These are phyloP conservation scores for Drosophila neotestacea DNA, from an alignment of 2,888 invertebrate genomes.

Conservation along the genomic window DNA sequence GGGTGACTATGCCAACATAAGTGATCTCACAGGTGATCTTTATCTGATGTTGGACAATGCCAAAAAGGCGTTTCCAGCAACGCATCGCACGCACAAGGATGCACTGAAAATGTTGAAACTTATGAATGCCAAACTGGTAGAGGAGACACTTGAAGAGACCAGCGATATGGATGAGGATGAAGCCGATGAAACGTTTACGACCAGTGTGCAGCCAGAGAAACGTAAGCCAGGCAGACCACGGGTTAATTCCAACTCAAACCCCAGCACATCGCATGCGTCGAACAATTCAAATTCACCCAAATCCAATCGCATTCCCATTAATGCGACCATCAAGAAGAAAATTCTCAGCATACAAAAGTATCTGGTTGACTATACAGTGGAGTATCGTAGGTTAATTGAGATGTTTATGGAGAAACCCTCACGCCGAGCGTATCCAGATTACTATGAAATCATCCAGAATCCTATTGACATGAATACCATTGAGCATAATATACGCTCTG, in stretches of 20 bases:
- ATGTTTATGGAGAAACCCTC: constrained; percentile 99
- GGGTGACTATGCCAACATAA: constrained; percentile 93
- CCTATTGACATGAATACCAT: constrained; percentile 98
- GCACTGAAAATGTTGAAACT: constrained; percentile 93
- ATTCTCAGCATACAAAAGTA: constrained; percentile 92
- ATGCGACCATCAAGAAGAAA: constrained; percentile 89
- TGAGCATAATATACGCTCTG: constrained; percentile 94
- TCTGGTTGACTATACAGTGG: constrained; percentile 89
- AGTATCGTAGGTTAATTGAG: constrained; percentile 94
- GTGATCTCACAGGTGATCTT: constrained; percentile 96
- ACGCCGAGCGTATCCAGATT: constrained; percentile 96
- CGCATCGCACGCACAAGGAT: constrained; percentile 93
- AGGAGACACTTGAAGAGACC: constrained; percentile 83
- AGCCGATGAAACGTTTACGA: constrained; percentile 59
- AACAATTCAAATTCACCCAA: constrained; percentile 78
- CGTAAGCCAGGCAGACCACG: constrained; percentile 83
- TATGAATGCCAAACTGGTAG: constrained; percentile 91
- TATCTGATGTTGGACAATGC: constrained; percentile 99
- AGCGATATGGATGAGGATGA: constrained; percentile 79
- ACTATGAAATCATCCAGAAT: constrained; percentile 96
- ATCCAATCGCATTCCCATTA: constrained; percentile 80
- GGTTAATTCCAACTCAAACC: constrained; percentile 73
- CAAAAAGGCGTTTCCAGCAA: constrained; percentile 93
- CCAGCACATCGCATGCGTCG: constrained; percentile 62
- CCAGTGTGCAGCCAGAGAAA: constrained; percentile 70